A percentile compares a stretch with the other conserved stretches of the same genome.
Conservation (phyloP, 2,888 invertebrate genomes). For the Melangyna quadrimaculata region DNA sequence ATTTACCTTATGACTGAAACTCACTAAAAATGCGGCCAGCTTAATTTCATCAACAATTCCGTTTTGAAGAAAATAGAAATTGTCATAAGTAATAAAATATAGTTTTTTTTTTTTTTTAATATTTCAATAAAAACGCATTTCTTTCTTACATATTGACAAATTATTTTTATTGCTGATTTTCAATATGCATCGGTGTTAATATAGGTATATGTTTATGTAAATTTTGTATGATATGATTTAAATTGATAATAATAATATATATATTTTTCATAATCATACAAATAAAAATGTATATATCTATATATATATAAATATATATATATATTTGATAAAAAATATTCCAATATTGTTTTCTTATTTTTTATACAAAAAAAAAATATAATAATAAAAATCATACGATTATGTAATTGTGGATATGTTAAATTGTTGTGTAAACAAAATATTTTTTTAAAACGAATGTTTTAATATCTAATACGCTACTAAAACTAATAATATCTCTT, state of each 20-base stretch:
- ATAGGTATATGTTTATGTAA: slow-evolving; percentile 42
- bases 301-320: neutral
- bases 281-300: neutral
- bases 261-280: slow-evolving; percentile 11
- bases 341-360: slow-evolving; percentile 15
- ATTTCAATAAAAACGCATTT: neutral
- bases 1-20: neutral
- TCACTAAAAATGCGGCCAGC: too few relatives aligned
- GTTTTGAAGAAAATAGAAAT: neutral
- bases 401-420: slow-evolving; percentile 58
- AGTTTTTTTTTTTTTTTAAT: neutral
- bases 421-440: slow-evolving; percentile 20
- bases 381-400: slow-evolving; percentile 15
- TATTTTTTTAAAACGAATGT: slow-evolving; percentile 12
- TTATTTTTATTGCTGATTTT: slow-evolving; percentile 66
- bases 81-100: neutral
- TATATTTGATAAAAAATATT: slow-evolving; percentile 30
- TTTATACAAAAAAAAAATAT: slow-evolving; percentile 21
- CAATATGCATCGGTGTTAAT: slow-evolving; percentile 62
- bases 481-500: slow-evolving; percentile 52
- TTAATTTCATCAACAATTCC: too few relatives aligned
- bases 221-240: slow-evolving; percentile 45
- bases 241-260: slow-evolving; percentile 37
- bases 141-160: slow-evolving; percentile 54
- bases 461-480: neutral